phyloP scores from a whole-genome alignment of 2,888 invertebrate species.

The Oscheius sp. region DNA sequence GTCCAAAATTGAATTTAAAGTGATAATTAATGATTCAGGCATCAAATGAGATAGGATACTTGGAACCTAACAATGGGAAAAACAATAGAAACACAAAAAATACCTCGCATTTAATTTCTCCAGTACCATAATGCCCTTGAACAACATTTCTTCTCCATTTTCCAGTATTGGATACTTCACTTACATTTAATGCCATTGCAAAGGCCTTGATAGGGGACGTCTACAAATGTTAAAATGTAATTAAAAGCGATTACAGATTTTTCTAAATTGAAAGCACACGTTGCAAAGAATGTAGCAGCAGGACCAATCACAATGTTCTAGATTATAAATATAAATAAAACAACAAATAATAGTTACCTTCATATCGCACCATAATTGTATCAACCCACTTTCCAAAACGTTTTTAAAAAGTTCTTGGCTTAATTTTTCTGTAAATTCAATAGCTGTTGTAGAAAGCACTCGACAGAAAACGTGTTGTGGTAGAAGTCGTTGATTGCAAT shows the following conservation, averaged over 20 bases:
- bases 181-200: background rate
- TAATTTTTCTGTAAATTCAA: background rate
- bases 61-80: background rate
- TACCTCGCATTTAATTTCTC: slow-evolving; percentile 3
- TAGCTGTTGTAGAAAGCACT: background rate
- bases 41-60: background rate
- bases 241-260: background rate
- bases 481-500: background rate
- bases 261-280: slow-evolving; percentile 3
- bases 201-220: slow-evolving; percentile 1
- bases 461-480: background rate
- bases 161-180: background rate
- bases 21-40: background rate
- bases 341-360: background rate
- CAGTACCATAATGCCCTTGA: slow-evolving; percentile 9
- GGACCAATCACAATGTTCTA: slow-evolving; percentile 20
- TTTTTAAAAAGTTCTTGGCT: background rate
- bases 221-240: background rate
- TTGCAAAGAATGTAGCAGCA: slow-evolving; percentile 1
- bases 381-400: background rate
- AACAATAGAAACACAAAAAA: background rate
- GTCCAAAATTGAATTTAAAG: slow-evolving; percentile 8
- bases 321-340: background rate
- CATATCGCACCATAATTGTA: slow-evolving; percentile 6
- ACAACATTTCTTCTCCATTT: background rate